These are phyloP conservation scores for Dione vanillae DNA, from an alignment of 2,888 invertebrate species.

Conservation along the genomic window DNA sequence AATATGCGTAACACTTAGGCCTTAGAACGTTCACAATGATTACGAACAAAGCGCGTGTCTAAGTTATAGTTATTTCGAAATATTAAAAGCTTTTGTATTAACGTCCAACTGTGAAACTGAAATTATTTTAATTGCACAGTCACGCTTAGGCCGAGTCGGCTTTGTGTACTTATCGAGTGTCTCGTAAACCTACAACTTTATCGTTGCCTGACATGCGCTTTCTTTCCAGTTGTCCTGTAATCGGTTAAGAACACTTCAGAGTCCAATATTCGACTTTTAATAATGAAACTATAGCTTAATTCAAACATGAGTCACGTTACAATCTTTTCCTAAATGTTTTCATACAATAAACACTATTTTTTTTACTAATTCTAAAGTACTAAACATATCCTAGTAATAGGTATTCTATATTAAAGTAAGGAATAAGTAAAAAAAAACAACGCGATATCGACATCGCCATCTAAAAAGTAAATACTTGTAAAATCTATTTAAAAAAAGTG, in stretches of 20 bases:
- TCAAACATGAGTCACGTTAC: too few relatives aligned
- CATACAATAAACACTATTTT: too few relatives aligned
- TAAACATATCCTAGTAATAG: too few relatives aligned
- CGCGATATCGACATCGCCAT: too few relatives aligned
- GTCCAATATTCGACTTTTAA: neutral
- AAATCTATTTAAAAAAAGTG: too few relatives aligned
- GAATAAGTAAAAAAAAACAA: too few relatives aligned
- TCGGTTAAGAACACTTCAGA: conserved; percentile 27
- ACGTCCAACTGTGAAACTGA: conserved; percentile 17
- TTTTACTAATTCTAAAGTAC: too few relatives aligned
- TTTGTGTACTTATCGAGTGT: conserved; percentile 40
- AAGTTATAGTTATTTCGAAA: conserved; percentile 29
- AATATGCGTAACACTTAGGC: neutral
- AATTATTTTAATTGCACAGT: conserved; percentile 37
- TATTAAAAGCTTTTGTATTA: conserved; percentile 12
- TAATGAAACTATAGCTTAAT: neutral
- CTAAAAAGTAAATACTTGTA: too few relatives aligned
- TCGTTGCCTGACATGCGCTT: conserved; percentile 31
- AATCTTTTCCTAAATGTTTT: too few relatives aligned
- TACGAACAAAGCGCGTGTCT: conserved; percentile 13
- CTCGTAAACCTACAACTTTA: conserved; percentile 42
- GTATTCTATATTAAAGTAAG: too few relatives aligned
- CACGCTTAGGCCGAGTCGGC: conserved; percentile 33
- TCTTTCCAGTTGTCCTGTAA: conserved; percentile 30
- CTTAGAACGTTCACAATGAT: conserved; percentile 2